Evolutionary conservation across 1,140 invertebrate genomes (phyloP), one percentile per base, ranked within the genome.

Genomic region (Reticulitermes speratus): DNA sequence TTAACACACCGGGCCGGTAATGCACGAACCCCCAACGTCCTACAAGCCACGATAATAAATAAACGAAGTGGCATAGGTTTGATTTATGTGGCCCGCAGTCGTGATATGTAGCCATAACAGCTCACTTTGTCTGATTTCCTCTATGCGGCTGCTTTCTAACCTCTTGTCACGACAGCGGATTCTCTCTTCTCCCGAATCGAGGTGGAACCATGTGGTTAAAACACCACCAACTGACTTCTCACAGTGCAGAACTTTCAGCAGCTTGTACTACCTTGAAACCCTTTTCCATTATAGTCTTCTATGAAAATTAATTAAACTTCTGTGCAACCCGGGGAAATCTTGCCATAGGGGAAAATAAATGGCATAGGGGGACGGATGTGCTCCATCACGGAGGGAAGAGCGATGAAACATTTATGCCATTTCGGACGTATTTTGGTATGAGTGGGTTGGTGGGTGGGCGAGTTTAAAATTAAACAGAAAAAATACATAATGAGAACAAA

Each of bases 241-340:
- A 14, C 65, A 30, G 25, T 75, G 65, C 65, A 75, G 65, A 75
- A 75, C 25, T 75, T 75, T 75, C 30, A 75, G n/a, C 65, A 75
- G 65, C n/a, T 75, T 75, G n/a, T 75, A 12, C 65, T 75, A 75
- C n/a, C 65, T 75, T 30, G 65, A 25, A n/a, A 30, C 25, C 65
- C 65, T 30, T 75, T 75, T 75, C 65, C 65, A 75, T 75, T 75
- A 30, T 30, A 25, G 65, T 75, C 65, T 14, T 75, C 25, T 75
- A 75, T 75, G 65, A 75, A 75, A 75, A 75, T 75, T 75, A 75
- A 75, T 75, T 75, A 75, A 75, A 75, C 65, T 75, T 75, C 65
- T 75, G 65, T 25, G 65, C 2, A 75, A 75, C 65, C 65, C 25
- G 65, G 65, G n/a, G 65, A 75, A 75, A 75, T 75, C 65, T 75